Percentiles rank a stretch among this genome's conserved stretches.
phyloP scores from a whole-genome alignment of 92 coral and sea anemone genomes.

The Heteractis magnifica region DNA sequence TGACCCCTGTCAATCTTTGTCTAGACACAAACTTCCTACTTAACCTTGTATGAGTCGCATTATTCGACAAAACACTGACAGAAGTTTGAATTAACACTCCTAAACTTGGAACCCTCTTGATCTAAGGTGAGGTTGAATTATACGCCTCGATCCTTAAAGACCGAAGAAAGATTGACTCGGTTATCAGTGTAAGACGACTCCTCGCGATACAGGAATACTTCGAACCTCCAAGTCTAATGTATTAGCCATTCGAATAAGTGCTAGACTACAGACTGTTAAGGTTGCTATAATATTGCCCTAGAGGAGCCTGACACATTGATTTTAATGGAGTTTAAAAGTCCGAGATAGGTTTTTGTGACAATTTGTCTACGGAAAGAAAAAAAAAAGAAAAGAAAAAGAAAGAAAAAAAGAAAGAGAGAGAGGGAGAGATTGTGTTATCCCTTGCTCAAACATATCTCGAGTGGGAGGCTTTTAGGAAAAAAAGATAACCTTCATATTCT shows the following conservation, averaged over 20 bases:
- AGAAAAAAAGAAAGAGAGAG: background rate
- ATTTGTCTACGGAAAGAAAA: background rate
- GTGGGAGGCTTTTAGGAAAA: too few species aligned
- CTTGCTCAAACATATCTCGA: too few species aligned
- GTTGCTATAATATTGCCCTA: background rate
- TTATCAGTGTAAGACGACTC: background rate
- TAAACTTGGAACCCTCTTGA: background rate
- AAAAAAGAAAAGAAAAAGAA: background rate
- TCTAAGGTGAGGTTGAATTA: background rate
- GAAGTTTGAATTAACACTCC: slow-evolving; percentile 2
- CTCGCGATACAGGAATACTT: too few species aligned
- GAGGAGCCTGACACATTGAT: background rate
- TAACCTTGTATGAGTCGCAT: slow-evolving; percentile 13
- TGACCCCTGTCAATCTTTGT: slow-evolving; percentile 24
- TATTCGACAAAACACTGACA: background rate
- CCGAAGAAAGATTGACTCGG: background rate
- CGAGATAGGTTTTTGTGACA: background rate
- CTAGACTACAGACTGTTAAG: background rate
- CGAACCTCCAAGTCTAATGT: background rate
- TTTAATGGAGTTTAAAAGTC: background rate
- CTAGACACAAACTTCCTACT: slow-evolving; percentile 32
- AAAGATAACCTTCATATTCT: too few species aligned
- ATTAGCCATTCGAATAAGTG: background rate
- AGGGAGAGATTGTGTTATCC: background rate
- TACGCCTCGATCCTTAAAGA: background rate